Base-by-base conservation (phyloP, 2,797 vertebrate species). In the Acrossocheilus fasciatus region DNA sequence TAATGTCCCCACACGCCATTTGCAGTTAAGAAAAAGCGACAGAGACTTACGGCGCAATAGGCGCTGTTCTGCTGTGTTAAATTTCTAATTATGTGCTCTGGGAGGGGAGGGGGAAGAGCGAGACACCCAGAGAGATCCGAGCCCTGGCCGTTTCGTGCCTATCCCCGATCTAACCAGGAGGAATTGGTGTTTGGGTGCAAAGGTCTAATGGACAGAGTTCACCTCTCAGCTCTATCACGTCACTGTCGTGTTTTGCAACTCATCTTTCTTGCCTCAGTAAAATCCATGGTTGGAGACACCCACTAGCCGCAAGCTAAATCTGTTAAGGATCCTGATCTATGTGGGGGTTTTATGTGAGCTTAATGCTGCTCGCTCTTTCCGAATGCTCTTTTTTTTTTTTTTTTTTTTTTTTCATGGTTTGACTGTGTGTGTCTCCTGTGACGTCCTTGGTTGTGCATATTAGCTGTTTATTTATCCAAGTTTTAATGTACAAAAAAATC, bases 1-100 rank as follows among this genome's bases (percentile, higher is more conserved):
- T 94, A 95, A 96, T 94, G 94, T 95, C 93, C 95, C 95, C 4
- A 14, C 10, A 91, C 92, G 90, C 94, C 94, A 94, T 96, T 96
- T 95, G 94, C 95, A 95, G 94, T 95, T 96, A 95, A 94, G 94
- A 91, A 94, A 95, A 95, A 93, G 94, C 91, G 94, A 95, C 94
- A 94, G 93, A 93, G 94, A 94, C 93, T 94, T 90, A 81, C 91
- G 90, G 92, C 91, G 87, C 92, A 92, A 89, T 93, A 93, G 94
- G 91, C 91, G 91, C 94, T 92, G 95, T 95, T 95, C 94, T 93
- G 94, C 93, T 93, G 92, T 92, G 95, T 96, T 96, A 95, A 94
- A 95, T 96, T 96, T 94, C 92, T 96, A 96, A 96, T 96, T 96
- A 95, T 92, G 90, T 93, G 91, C 91, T 89, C 89, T 87, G 88